Percentiles rank a stretch among this genome's conserved stretches.
Evolutionary conservation across 2,113 vertebrate species (phyloP).

Genomic region (Callithrix jacchus): DNA sequence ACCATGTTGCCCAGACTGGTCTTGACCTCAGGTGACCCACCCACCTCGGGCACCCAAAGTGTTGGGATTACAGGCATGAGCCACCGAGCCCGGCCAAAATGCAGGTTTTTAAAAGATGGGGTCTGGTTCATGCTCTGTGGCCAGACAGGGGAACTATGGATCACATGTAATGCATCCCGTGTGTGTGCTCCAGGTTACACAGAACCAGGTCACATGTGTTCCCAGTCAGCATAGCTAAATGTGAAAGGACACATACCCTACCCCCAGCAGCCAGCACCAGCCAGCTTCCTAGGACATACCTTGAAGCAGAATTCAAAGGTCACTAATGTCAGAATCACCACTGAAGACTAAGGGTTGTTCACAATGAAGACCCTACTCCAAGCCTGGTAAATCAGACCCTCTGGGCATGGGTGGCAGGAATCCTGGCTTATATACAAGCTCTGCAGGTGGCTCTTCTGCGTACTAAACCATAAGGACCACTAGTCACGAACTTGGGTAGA

Average conservation of each 20-base stretch:
- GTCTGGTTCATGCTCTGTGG: rapidly evolving
- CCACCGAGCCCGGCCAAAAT: too few species aligned
- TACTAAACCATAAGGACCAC: background rate
- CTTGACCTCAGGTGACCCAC: too few species aligned
- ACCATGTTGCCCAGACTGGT: too few species aligned
- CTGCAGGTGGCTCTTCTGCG: background rate
- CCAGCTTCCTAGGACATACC: rapidly evolving
- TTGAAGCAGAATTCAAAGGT: background rate
- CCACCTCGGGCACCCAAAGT: too few species aligned
- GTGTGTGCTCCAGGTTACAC: background rate
- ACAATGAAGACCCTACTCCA: background rate
- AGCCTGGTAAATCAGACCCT: background rate
- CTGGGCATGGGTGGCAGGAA: rapidly evolving
- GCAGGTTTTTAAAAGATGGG: background rate
- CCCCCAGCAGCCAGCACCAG: background rate
- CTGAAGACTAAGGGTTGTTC: background rate
- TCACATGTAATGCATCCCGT: rapidly evolving
- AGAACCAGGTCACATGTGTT: background rate
- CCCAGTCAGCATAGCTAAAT: background rate
- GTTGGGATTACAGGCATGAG: too few species aligned
- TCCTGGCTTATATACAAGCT: background rate
- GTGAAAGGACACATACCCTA: background rate
- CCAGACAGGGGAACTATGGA: background rate
- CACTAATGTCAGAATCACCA: background rate
- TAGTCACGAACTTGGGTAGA: background rate